Conservation (phyloP, 1,140 invertebrate genomes). For the Coptotermes formosanus region DNA sequence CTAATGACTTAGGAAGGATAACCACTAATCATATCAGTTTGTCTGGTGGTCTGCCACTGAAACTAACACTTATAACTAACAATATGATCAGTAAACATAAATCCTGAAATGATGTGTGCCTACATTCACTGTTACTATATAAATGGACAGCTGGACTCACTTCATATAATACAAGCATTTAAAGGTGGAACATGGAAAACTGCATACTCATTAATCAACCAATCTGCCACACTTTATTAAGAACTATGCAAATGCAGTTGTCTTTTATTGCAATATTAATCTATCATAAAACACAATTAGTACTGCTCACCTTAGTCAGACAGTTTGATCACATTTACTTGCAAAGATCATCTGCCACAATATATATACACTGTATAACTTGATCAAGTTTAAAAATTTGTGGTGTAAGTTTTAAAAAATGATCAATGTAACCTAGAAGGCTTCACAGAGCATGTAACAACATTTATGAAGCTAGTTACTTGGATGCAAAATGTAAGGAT, state of each 20-base stretch:
- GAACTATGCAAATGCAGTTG: neutral
- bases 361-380: neutral
- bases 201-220: no score
- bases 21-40: no score
- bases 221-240: slow-evolving; percentile 4
- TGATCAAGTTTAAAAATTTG: neutral
- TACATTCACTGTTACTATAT: no score
- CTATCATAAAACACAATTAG: neutral
- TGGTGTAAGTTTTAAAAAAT: neutral
- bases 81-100: no score
- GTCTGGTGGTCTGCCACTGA: no score
- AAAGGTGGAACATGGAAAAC: no score
- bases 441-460: slow-evolving; percentile 4
- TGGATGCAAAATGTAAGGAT: neutral
- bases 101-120: no score
- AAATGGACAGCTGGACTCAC: no score
- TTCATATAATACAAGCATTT: no score
- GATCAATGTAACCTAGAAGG: neutral
- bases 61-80: no score
- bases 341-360: neutral
- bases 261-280: neutral
- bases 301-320: neutral
- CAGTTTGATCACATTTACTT: neutral
- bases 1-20: no score
- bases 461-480: neutral